Conservation (phyloP, 2,113 vertebrate species). For the Equus przewalskii region DNA sequence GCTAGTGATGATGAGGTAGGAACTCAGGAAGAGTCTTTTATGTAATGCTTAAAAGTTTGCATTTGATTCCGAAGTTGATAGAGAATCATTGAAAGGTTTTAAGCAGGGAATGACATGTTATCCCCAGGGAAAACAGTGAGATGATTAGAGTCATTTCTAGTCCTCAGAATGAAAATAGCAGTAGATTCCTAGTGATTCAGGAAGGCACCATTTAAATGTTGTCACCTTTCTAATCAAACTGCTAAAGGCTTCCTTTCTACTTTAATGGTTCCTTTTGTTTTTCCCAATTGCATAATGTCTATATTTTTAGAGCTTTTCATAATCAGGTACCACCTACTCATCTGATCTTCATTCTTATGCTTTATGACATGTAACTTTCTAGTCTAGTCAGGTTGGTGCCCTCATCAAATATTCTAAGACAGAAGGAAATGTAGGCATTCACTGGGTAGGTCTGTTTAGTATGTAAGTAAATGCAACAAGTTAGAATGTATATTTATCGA, state of each 20-base stretch:
- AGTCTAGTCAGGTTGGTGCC: background rate
- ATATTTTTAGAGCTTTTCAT: constrained; percentile 72
- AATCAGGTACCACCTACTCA: constrained; percentile 66
- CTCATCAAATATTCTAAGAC: constrained; percentile 39
- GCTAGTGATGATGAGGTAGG: background rate
- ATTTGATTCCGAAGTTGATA: constrained; percentile 57
- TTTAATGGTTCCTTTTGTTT: background rate
- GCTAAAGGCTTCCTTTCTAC: constrained; percentile 51
- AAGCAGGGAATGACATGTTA: constrained; percentile 22
- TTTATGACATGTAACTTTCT: constrained; percentile 50
- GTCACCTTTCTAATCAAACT: constrained; percentile 65
- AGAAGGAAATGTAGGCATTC: background rate
- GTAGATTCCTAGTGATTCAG: constrained; percentile 51
- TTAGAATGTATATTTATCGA: background rate
- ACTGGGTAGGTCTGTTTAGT: background rate
- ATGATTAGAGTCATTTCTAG: constrained; percentile 47
- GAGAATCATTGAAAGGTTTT: background rate
- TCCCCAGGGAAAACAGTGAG: constrained; percentile 2
- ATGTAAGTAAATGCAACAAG: background rate
- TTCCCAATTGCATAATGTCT: constrained; percentile 18
- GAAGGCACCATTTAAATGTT: constrained; percentile 60
- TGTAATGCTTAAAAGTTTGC: background rate
- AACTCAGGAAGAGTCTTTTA: background rate
- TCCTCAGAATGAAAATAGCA: constrained; percentile 69
- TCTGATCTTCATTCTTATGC: constrained; percentile 57